Conservation (phyloP, 2,888 invertebrate genomes). For the Pilophorus perplexus region DNA sequence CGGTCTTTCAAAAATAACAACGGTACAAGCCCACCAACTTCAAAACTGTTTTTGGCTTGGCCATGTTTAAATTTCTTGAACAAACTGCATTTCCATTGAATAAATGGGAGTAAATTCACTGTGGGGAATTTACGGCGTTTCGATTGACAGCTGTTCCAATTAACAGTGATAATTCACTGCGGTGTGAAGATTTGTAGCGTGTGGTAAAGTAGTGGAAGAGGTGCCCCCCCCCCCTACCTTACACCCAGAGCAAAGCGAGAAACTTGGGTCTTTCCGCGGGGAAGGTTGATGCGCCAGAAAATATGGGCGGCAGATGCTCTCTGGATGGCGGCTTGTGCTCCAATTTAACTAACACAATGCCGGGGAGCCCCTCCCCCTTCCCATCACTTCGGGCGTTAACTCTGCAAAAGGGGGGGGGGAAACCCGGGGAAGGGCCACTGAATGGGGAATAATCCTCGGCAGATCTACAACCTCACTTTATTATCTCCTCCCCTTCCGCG, state of each 20-base stretch:
- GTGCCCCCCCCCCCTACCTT: too few species aligned
- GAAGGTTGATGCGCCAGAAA: slow-evolving; percentile 14
- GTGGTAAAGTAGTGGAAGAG: not conserved
- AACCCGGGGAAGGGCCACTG: slow-evolving; percentile 40
- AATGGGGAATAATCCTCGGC: slow-evolving; percentile 42
- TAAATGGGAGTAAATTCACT: too few species aligned
- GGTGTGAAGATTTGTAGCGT: not conserved
- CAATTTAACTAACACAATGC: slow-evolving; percentile 35
- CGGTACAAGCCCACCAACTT: too few species aligned
- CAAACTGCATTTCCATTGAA: too few species aligned
- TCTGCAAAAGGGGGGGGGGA: too few species aligned
- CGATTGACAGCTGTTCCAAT: too few species aligned
- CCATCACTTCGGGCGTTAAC: too few species aligned
- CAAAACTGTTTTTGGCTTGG: too few species aligned
- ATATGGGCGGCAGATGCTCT: slow-evolving; percentile 36
- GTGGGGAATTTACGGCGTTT: too few species aligned
- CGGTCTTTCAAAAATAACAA: too few species aligned
- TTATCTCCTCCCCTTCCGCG: slow-evolving; percentile 37
- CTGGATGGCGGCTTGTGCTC: slow-evolving; percentile 39
- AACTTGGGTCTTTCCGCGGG: slow-evolving; percentile 2
- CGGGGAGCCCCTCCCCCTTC: slow-evolving; percentile 23
- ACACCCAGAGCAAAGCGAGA: too few species aligned
- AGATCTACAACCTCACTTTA: slow-evolving; percentile 43
- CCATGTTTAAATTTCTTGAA: too few species aligned
- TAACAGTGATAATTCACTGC: not conserved